Base-by-base conservation (phyloP, 2,113 vertebrate species). In the Gymnarchus niloticus region DNA sequence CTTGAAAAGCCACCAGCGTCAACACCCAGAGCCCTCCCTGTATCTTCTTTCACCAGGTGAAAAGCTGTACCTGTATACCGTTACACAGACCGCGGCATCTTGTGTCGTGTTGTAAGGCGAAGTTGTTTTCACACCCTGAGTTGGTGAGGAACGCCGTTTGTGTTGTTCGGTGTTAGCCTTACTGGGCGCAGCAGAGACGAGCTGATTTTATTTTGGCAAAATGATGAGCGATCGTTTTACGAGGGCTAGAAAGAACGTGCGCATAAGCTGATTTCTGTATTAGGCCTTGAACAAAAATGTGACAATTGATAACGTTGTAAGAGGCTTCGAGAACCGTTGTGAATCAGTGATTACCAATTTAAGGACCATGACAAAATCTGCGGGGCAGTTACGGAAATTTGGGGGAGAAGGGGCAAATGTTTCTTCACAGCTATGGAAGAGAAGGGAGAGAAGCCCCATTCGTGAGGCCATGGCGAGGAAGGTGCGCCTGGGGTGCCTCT, bases 401-500 rank as follows among this genome's bases (percentile, higher is more conserved):
- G 21, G 44, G 6, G 44, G 19, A n/a, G 44, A 41, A 17, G 21
- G 44, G 21, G 76, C 44, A 8, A 48, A 17, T 37, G 19, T 69
- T 69, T 69, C 28, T 69, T 5, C 28, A 1, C 41, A 76, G 77
- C 77, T 78, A 56, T 84, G 83, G 84, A 57, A 69, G 81, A 85
- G 85, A 89, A 88, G 90, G 85, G 65, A 88, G 56, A 86, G 92
- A 91, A 92, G 92, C 89, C 87, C 85, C 89, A 92, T 92, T 91
- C 91, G 91, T 93, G 91, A 91, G 87, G 78, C 85, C 85, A 83
- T 89, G 76, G 82, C 88, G 33, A 90, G 88, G 90, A 90, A 89
- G 92, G 92, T 92, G 94, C 92, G 93, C 93, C 88, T 52, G 54
- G 37, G 81, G 80, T 83, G 87, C 80, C 86, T 73, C n/a, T 73